Percentiles rank a stretch among this genome's conserved stretches.
Evolutionary conservation across 1,140 invertebrate species (phyloP).

Genomic region (Eulimnadia texana): DNA sequence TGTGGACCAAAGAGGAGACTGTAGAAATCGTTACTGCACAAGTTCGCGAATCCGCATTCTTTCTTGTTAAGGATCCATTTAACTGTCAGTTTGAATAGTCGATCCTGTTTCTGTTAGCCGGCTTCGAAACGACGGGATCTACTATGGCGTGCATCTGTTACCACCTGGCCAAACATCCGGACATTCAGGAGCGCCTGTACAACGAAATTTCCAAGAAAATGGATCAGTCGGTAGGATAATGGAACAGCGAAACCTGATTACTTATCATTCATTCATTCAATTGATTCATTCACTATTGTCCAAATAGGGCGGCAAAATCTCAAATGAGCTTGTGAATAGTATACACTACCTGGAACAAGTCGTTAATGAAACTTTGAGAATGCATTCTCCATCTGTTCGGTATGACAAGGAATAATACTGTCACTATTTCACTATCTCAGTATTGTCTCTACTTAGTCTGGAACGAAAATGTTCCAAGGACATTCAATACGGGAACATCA

Average conservation of each 20-base stretch:
- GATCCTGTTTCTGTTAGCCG: constrained; percentile 52
- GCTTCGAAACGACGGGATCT: constrained; percentile 60
- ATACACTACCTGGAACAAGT: constrained; percentile 35
- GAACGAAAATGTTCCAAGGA: not conserved
- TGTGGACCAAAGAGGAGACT: constrained; percentile 8
- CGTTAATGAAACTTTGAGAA: constrained; percentile 36
- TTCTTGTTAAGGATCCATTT: not conserved
- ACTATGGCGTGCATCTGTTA: constrained; percentile 47
- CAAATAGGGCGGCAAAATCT: constrained; percentile 32
- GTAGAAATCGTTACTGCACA: constrained; percentile 9
- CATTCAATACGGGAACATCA: not conserved
- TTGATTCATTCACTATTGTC: constrained; percentile 18
- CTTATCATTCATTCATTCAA: not conserved
- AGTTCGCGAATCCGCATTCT: not conserved
- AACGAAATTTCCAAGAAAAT: constrained; percentile 24
- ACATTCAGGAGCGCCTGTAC: constrained; percentile 34
- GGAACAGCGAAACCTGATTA: not conserved
- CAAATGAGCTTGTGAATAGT: constrained; percentile 42
- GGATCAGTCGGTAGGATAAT: constrained; percentile 6
- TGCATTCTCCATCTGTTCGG: constrained; percentile 33
- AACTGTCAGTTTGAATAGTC: constrained; percentile 32
- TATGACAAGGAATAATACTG: not conserved
- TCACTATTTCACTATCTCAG: not conserved
- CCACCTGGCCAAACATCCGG: constrained; percentile 47
- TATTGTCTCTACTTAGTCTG: not conserved